Evolutionary conservation across 2,113 vertebrate species (phyloP), one percentile per base, ranked within the genome.

Genomic region (Myxocyprinus asiaticus): DNA sequence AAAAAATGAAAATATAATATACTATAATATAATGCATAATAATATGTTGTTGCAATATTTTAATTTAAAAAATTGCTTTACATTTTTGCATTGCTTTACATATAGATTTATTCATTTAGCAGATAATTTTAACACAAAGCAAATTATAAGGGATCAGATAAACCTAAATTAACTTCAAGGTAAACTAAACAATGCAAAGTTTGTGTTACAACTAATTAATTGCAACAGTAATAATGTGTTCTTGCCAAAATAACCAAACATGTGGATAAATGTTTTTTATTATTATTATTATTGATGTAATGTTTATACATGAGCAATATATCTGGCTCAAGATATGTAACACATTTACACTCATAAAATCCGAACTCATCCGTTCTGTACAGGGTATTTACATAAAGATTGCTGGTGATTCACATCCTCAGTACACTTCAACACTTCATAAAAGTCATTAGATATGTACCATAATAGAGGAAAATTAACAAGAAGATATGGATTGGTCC

Each of bases 301-400:
- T 72, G 43, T 61, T 15, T n/a, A 58, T 58, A 72, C 55, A 72
- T 17, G 55, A 59, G 70, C 47, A 72, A 72, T 45, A 72, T 59
- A 72, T 72, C 69, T 72, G 53, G 14, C 22, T 33, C 22, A 33
- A 1, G 22, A 55, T 63, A 80, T 9, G 10, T 45, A 77, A 77
- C 63, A 67, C 55, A 73, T 78, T 55, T 15, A 71, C 77, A 64
- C 48, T 43, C 70, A 58, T 50, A 78, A 71, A 59, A 63, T n/a
- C 50, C 48, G 33, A 59, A 62, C 74, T 2, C 15, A 51, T 42
- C 43, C 17, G 14, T 67, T 76, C 71, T 83, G 72, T 79, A 83
- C 67, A 83, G 47, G 68, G 59, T 79, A 76, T 75, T 64, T 65
- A 79, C 77, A 79, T 43, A 58, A 59, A 51, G 67, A 77, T 66